Evolutionary conservation across 2,888 invertebrate genomes (phyloP).

Genomic region (Dendrolimus pini): DNA sequence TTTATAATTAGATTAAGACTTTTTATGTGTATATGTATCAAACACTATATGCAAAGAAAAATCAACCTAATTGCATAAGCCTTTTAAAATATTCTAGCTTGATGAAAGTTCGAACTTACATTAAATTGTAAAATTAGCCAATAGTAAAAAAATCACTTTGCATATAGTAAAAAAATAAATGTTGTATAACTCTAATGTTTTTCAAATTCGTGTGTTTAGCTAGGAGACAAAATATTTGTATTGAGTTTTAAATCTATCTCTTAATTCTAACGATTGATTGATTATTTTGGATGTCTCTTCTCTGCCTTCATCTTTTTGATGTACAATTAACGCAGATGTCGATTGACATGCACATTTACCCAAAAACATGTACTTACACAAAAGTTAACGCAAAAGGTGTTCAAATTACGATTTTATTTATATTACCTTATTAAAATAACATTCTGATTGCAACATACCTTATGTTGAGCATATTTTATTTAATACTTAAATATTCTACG

Average conservation of each 20-base stretch:
- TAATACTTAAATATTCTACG: no score
- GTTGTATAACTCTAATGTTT: not conserved
- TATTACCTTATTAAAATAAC: no score
- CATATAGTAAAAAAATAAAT: not conserved
- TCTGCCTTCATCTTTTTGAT: not conserved
- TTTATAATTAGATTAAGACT: slow-evolving; percentile 14
- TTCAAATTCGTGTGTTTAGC: not conserved
- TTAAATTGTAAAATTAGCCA: not conserved
- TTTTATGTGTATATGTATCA: not conserved
- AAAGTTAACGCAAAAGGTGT: not conserved
- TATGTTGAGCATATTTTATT: no score
- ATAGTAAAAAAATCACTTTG: not conserved
- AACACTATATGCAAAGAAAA: not conserved
- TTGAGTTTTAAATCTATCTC: not conserved
- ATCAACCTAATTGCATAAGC: not conserved
- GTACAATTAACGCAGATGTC: not conserved
- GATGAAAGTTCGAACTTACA: not conserved
- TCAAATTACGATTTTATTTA: no score
- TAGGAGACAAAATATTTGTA: not conserved
- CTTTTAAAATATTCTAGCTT: not conserved
- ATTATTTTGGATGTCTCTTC: not conserved
- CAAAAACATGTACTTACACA: not conserved
- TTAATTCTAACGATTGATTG: not conserved
- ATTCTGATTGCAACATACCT: no score
- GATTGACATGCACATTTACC: not conserved